Percentiles rank a stretch among this genome's conserved stretches.
Conservation (phyloP, 2,888 invertebrate genomes). For the Pandemis heparana region DNA sequence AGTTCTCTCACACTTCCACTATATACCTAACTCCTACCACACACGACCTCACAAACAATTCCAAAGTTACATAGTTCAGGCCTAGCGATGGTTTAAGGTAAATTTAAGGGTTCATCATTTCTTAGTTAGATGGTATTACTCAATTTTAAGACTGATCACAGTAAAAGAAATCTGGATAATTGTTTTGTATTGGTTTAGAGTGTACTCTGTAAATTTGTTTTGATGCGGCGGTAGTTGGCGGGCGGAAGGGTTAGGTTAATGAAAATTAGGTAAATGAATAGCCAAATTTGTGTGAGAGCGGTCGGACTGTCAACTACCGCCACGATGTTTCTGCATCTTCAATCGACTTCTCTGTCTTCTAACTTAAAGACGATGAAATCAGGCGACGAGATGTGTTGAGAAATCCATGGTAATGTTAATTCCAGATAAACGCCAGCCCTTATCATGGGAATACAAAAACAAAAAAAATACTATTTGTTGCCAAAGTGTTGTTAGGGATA, state of each 20-base stretch:
- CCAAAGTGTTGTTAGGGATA: conserved; percentile 85
- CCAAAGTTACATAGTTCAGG: conserved; percentile 70
- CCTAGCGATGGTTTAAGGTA: conserved; percentile 78
- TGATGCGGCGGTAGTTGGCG: conserved; percentile 54
- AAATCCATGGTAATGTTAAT: conserved; percentile 73
- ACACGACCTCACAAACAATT: conserved; percentile 55
- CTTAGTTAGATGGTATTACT: conserved; percentile 84
- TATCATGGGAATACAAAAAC: conserved; percentile 67
- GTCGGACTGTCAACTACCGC: conserved; percentile 58
- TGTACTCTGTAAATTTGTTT: conserved; percentile 59
- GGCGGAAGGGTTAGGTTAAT: conserved; percentile 57
- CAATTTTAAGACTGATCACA: conserved; percentile 86
- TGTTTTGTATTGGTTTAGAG: conserved; percentile 66
- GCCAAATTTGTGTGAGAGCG: conserved; percentile 65
- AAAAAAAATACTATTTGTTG: conserved; percentile 83
- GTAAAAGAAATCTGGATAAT: conserved; percentile 66
- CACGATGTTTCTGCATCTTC: conserved; percentile 60
- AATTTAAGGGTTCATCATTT: conserved; percentile 79
- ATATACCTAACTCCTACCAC: conserved; percentile 47
- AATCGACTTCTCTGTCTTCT: conserved; percentile 78
- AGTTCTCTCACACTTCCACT: conserved; percentile 63
- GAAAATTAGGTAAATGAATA: conserved; percentile 61
- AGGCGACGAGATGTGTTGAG: conserved; percentile 64
- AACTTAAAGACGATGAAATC: conserved; percentile 71
- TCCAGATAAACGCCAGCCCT: conserved; percentile 71